Conservation (phyloP, 2,888 invertebrate species). For the Machimus atricapillus region DNA sequence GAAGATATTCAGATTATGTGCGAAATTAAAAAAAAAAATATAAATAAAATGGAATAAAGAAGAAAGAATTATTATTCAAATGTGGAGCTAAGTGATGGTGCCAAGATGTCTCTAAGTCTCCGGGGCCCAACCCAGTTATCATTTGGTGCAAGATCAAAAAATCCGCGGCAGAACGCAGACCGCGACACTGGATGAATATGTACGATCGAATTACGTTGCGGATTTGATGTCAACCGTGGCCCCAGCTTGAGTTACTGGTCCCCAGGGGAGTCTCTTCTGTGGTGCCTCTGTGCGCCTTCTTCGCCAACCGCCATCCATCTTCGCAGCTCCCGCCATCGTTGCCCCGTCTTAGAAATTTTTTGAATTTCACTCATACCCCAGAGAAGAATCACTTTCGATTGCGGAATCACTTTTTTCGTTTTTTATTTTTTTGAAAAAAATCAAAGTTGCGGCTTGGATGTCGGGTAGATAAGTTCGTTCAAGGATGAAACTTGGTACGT, state of each 20-base stretch:
- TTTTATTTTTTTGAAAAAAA: background rate
- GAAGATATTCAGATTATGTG: background rate
- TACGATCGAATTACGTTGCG: slow-evolving; percentile 5
- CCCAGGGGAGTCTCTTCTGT: background rate
- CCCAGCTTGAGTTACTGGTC: background rate
- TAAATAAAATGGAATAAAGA: background rate
- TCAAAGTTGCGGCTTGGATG: background rate
- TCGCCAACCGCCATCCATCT: background rate
- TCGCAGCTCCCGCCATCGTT: background rate
- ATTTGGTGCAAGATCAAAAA: slow-evolving; percentile 31
- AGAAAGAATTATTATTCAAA: background rate
- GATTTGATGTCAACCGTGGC: slow-evolving; percentile 12
- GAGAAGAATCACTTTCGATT: slow-evolving; percentile 29
- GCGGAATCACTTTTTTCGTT: slow-evolving; percentile 27
- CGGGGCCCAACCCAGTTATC: slow-evolving; percentile 22
- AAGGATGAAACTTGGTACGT: slow-evolving; percentile 7
- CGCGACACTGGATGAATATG: background rate
- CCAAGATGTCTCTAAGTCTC: background rate
- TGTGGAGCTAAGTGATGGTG: background rate
- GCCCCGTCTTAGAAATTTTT: slow-evolving; percentile 10
- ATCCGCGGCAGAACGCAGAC: background rate
- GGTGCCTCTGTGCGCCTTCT: background rate
- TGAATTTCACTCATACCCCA: slow-evolving; percentile 28
- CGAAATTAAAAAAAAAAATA: background rate
- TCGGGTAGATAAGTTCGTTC: background rate